These are phyloP conservation scores for Drosophila obscura DNA, from an alignment of 1,140 invertebrate genomes.

Conservation along the genomic window DNA sequence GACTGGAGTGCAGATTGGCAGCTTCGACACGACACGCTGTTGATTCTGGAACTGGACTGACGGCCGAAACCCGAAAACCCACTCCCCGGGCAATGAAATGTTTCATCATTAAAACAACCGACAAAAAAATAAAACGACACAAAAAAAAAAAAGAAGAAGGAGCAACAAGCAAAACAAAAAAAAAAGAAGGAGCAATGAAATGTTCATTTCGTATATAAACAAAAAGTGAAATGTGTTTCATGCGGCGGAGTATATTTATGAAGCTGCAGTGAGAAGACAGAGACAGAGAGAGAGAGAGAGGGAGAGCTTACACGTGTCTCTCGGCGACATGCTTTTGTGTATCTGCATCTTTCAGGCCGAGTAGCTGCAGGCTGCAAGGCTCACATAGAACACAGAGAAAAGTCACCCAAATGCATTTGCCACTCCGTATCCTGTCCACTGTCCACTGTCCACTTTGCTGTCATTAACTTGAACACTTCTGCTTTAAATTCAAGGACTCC, in stretches of 20 bases:
- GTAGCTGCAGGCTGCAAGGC: slow-evolving; percentile 6
- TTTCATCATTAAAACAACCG: slow-evolving; percentile 59
- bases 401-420: no score
- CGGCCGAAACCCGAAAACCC: slow-evolving; percentile 49
- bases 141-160: slow-evolving; percentile 1
- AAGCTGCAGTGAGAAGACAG: slow-evolving; percentile 16
- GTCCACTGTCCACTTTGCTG: no score
- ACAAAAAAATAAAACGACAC: no score
- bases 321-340: slow-evolving; percentile 27
- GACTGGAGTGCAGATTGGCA: slow-evolving; percentile 48
- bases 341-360: slow-evolving; percentile 13
- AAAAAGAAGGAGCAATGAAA: slow-evolving; percentile 46
- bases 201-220: slow-evolving; percentile 54
- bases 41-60: slow-evolving; percentile 69
- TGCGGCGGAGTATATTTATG: slow-evolving; percentile 38
- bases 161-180: slow-evolving; percentile 16
- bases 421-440: no score
- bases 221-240: slow-evolving; percentile 59
- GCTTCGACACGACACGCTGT: slow-evolving; percentile 38
- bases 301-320: slow-evolving; percentile 47
- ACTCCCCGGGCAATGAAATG: slow-evolving; percentile 37
- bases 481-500: no score
- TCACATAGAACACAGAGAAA: no score
- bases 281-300: neutral
- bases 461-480: no score